phyloP scores from a whole-genome alignment of 2,888 invertebrate genomes.

The Lasioglossum vierecki region DNA sequence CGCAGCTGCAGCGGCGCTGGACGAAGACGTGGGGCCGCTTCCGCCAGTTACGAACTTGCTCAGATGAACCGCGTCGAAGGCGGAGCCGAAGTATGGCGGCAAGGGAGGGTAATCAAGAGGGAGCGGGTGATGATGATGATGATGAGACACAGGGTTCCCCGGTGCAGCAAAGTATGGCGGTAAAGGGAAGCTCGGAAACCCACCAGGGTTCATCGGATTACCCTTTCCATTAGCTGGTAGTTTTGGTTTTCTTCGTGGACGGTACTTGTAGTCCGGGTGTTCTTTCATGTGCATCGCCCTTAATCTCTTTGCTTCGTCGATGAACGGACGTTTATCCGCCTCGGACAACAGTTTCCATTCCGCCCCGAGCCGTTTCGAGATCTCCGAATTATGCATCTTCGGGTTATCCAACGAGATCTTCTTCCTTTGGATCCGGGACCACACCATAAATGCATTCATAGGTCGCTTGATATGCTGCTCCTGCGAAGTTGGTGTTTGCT shows the following conservation, averaged over 20 bases:
- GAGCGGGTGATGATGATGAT: constrained; percentile 84
- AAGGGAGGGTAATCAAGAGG: constrained; percentile 88
- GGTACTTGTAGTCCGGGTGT: constrained; percentile 96
- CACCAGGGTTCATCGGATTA: constrained; percentile 76
- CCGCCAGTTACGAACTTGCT: constrained; percentile 85
- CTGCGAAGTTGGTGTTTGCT: constrained; percentile 41
- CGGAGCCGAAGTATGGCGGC: constrained; percentile 91
- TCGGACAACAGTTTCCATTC: constrained; percentile 97
- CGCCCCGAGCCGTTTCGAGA: constrained; percentile 95
- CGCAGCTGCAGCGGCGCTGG: constrained; percentile 81
- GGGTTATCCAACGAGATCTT: constrained; percentile 98
- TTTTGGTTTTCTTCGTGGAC: constrained; percentile 93
- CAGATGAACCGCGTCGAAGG: constrained; percentile 88
- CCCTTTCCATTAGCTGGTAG: constrained; percentile 86
- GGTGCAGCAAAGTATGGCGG: constrained; percentile 88
- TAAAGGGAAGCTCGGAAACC: constrained; percentile 88
- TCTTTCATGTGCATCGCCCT: constrained; percentile 95
- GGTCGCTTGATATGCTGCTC: constrained; percentile 97
- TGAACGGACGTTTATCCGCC: constrained; percentile 95
- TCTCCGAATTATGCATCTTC: constrained; percentile 95
- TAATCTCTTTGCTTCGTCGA: constrained; percentile 96
- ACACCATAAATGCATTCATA: constrained; percentile 99
- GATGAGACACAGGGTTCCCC: constrained; percentile 85
- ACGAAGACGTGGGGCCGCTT: constrained; percentile 72
- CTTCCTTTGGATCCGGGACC: constrained; percentile 95